Base-by-base conservation (phyloP, 2,888 invertebrate genomes). In the Anticlea derivata region DNA sequence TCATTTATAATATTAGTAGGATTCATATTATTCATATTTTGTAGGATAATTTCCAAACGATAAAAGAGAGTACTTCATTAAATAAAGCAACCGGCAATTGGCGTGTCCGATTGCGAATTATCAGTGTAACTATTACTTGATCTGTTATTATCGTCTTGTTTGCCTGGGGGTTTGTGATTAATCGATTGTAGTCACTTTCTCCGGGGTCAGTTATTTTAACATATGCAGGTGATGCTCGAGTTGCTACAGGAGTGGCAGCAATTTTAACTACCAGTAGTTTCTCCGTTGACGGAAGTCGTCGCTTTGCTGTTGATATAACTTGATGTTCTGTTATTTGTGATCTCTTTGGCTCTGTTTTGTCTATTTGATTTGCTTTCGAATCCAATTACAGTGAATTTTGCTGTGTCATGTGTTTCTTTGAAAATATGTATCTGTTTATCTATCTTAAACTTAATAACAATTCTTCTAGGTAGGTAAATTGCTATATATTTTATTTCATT, bases 141-240 rank as follows among this genome's bases (percentile, higher is more conserved):
- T 84, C 73, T 79, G 83, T 80, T 83, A 83, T 83, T 84, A 79
- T 73, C 61, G 68, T 73, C 73, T 78, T 73, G 77, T 81, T 73
- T 72, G 77, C 82, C 73, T 57, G 70, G 63, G 80, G 80, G 70
- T 73, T 70, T 65, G 72, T 75, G 77, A 83, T 86, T 83, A 85
- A 86, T 86, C 80, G 81, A 78, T 80, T 75, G 75, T 65, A 68
- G 72, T 66, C 66, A 78, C 86, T 87, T 88, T 88, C 87, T 75
- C 86, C 52, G 66, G 68, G 80, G 72, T 75, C 79, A 78, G 71
- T 69, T 69, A 83, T 84, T 69, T 64, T 54, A 54, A 59, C 61
- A 58, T 12, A 64, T 63, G 65, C 69, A 66, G 62, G 63, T 66
- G 62, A 60, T 52, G 66, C 67, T 65, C 66, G 69, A 65, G 71